A percentile compares a stretch with the other conserved stretches of the same genome.
Evolutionary conservation across 2,797 vertebrate genomes (phyloP).

Genomic region (Triplophysa yarkandensis): DNA sequence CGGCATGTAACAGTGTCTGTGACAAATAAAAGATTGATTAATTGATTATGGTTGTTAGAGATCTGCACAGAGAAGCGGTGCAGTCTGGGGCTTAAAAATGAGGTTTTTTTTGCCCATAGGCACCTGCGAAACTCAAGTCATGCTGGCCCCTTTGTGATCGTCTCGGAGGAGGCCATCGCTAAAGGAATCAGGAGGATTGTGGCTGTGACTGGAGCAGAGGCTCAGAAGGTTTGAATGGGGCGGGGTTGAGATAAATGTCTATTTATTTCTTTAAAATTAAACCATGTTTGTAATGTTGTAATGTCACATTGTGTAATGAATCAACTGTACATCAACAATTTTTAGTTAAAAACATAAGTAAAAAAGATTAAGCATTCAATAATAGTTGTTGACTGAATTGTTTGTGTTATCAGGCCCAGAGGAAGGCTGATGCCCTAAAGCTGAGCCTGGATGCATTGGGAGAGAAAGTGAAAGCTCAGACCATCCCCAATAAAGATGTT

Average conservation of each 20-base stretch:
- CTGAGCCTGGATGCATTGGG: slow-evolving; percentile 79
- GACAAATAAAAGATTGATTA: too few species aligned
- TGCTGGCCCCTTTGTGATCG: slow-evolving; percentile 87
- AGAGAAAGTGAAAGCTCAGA: slow-evolving; percentile 89
- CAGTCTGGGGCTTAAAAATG: not conserved
- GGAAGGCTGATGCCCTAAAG: slow-evolving; percentile 85
- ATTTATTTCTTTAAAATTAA: not conserved
- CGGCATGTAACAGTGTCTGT: too few species aligned
- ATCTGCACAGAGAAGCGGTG: not conserved
- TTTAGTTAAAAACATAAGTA: not conserved
- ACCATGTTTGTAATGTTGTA: not conserved
- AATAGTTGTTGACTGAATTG: not conserved
- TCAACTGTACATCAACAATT: not conserved
- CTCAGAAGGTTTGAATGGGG: slow-evolving; percentile 85
- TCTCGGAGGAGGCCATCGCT: slow-evolving; percentile 96
- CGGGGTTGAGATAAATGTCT: not conserved
- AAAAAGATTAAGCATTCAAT: not conserved
- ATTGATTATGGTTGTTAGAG: too few species aligned
- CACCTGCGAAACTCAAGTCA: slow-evolving; percentile 93
- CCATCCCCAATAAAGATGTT: slow-evolving; percentile 88
- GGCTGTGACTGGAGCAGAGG: slow-evolving; percentile 90
- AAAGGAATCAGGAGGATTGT: slow-evolving; percentile 98
- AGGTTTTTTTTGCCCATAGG: slow-evolving; percentile 66
- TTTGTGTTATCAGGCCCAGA: slow-evolving; percentile 80
- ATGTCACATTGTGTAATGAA: too few species aligned